phyloP scores from a whole-genome alignment of 2,113 vertebrate species.

The Erinaceus europaeus region DNA sequence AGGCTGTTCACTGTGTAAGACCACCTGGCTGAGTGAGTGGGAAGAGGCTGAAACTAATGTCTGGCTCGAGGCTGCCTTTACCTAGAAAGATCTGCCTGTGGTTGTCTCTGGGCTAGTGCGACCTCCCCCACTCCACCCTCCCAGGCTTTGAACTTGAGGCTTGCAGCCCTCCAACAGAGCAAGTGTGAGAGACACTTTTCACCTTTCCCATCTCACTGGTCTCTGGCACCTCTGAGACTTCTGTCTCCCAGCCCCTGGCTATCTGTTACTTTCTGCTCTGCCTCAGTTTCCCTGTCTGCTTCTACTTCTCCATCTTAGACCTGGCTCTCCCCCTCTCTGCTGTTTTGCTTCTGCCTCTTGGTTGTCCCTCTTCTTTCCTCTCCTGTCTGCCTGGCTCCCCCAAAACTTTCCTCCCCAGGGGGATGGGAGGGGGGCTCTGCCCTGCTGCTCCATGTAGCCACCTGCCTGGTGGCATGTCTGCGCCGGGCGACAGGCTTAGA shows the following conservation, averaged over 20 bases:
- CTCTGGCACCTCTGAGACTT: no score
- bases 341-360: conserved; percentile 21
- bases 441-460: background rate
- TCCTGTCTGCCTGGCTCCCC: conserved; percentile 67
- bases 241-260: background rate
- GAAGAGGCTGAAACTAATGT: background rate
- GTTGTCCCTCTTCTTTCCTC: conserved; percentile 45
- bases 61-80: background rate
- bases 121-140: background rate
- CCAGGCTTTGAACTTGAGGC: background rate
- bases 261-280: no score
- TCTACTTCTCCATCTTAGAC: background rate
- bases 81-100: background rate
- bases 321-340: background rate
- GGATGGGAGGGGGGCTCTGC: conserved; percentile 34
- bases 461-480: conserved; percentile 74
- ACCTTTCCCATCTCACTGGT: background rate
- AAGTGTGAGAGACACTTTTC: background rate
- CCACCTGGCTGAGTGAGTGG: background rate
- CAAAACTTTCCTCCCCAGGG: conserved; percentile 72
- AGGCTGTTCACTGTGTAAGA: background rate
- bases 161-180: background rate
- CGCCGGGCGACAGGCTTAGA: conserved; percentile 78
- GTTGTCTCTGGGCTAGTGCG: background rate
- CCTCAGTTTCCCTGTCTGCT: background rate